Evolutionary conservation across 2,888 invertebrate species (phyloP), one percentile per base, ranked within the genome.

Genomic region (Microplitis deprimator): DNA sequence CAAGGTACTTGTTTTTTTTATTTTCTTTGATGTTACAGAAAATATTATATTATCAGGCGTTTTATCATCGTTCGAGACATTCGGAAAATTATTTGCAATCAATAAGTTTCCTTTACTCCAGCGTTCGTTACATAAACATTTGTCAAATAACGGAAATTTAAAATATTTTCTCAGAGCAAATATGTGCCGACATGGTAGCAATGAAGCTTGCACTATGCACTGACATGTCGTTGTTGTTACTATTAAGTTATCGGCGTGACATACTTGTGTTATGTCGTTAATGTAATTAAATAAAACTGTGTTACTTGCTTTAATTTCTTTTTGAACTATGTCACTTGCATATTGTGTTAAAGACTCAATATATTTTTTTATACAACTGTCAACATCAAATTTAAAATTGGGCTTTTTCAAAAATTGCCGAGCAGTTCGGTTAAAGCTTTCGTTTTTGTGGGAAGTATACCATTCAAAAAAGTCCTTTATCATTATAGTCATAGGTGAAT

Each of bases 291-390:
- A 62, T n/a, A n/a, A 7, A 17, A 62, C 7, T 20, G 13, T 62
- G 7, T 62, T 62, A 50, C 50, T 50, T 3, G 2, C 13, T 62
- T 16, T 7, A n/a, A 62, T 17, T 62, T 62, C 62, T 20, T 62
- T 62, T 62, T n/a, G 7, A n/a, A 62, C 62, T 7, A n/a, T 17
- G 5, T 13, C 8, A 20, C 16, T 17, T 13, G 62, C 16, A 62
- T 62, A 62, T 16, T 20, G 16, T 62, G 62, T n/a, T 62, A 62
- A 62, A 62, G 62, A n/a, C n/a, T 62, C 62, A 0, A 17, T n/a
- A 20, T 62, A 62, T 62, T 62, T 62, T 6, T 20, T 5, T 62
- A n/a, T n/a, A 5, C 7, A 10, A 62, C 16, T 6, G 20, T 62
- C 20, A 20, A 16, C 7, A 17, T 16, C 16, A 20, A 17, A 62